phyloP scores from a whole-genome alignment of 2,888 invertebrate genomes.

The Dasypogon diadema region DNA sequence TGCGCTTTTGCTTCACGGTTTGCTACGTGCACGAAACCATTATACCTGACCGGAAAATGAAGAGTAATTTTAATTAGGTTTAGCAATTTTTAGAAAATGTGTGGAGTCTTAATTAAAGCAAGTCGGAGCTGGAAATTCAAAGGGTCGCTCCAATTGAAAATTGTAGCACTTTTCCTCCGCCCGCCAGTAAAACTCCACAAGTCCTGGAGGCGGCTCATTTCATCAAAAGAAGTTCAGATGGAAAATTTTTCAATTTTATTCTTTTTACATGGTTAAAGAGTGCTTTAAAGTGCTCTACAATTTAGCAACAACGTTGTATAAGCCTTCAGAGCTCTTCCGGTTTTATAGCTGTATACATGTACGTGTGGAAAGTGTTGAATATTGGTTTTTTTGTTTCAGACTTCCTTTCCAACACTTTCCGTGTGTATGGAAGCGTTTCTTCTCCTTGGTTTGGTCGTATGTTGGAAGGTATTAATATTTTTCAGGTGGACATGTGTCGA shows the following conservation, averaged over 20 bases:
- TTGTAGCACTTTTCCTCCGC: background rate
- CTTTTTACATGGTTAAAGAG: too few species aligned
- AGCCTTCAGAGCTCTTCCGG: too few species aligned
- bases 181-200: background rate
- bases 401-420: background rate
- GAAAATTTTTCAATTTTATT: slow-evolving; percentile 25
- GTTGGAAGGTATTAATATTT: background rate
- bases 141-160: background rate
- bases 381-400: background rate
- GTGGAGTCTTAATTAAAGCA: slow-evolving; percentile 7
- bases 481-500: slow-evolving; percentile 39
- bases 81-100: background rate
- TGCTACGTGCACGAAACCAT: background rate
- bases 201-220: too few species aligned
- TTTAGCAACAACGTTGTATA: too few species aligned
- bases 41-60: background rate
- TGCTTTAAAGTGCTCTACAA: too few species aligned
- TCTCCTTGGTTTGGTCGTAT: too few species aligned
- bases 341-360: too few species aligned
- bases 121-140: background rate
- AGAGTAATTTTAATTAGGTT: slow-evolving; percentile 30
- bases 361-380: background rate
- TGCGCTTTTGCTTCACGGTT: slow-evolving; percentile 1
- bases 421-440: background rate
- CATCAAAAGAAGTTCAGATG: background rate